These are phyloP conservation scores for Ophiodon elongatus DNA, from an alignment of 2,113 vertebrate species.

Conservation along the genomic window DNA sequence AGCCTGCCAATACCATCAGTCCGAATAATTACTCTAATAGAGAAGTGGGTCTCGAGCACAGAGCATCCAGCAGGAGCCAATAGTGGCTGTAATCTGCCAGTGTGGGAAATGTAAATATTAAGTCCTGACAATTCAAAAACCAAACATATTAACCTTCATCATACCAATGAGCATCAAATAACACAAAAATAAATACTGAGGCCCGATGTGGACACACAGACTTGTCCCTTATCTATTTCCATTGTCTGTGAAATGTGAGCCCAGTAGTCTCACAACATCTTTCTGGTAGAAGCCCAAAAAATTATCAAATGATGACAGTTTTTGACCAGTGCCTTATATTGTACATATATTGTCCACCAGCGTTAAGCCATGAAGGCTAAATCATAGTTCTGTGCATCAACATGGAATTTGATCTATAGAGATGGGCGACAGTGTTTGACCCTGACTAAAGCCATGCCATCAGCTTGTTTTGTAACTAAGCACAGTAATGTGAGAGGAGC, in stretches of 20 bases:
- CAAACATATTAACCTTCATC: constrained; percentile 24
- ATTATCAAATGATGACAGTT: constrained; percentile 29
- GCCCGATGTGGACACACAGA: not conserved
- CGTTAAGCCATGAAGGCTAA: constrained; percentile 36
- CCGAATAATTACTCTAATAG: constrained; percentile 45
- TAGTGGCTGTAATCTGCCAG: constrained; percentile 35
- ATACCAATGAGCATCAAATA: not conserved
- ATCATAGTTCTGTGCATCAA: constrained; percentile 67
- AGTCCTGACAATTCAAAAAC: constrained; percentile 47
- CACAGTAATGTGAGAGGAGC: constrained; percentile 80
- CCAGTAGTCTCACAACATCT: not conserved
- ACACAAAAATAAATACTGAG: not conserved
- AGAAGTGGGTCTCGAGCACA: constrained; percentile 28
- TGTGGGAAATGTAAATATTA: constrained; percentile 39
- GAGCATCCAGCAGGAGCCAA: constrained; percentile 34
- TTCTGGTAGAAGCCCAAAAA: not conserved
- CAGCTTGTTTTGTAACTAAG: constrained; percentile 79
- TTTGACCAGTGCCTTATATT: constrained; percentile 14
- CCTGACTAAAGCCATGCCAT: constrained; percentile 73
- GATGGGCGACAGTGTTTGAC: constrained; percentile 65
- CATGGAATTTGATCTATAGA: constrained; percentile 73
- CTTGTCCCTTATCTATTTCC: constrained; percentile 4
- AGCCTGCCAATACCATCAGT: constrained; percentile 19
- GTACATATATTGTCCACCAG: constrained; percentile 1
- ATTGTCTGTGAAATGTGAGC: constrained; percentile 11